A percentile compares a stretch with the other conserved stretches of the same genome.
These are phyloP conservation scores for Drosophila fungiperda DNA, from an alignment of 2,888 invertebrate genomes.

Conservation along the genomic window DNA sequence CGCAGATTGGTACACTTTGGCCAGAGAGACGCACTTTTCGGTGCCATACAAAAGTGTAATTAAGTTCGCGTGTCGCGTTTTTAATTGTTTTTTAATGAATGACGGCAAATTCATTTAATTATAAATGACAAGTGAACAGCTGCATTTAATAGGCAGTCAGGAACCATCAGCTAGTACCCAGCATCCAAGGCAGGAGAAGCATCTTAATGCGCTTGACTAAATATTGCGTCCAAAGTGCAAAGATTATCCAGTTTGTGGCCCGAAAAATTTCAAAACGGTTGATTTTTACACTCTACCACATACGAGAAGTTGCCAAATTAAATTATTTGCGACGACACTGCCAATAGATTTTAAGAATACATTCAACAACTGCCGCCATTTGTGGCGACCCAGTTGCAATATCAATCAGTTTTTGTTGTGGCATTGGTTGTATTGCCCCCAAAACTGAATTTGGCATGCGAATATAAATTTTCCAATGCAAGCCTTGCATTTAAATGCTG, in stretches of 20 bases:
- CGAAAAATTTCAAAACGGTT: background rate
- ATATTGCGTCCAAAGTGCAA: background rate
- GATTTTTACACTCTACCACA: background rate
- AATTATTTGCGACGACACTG: conserved; percentile 17
- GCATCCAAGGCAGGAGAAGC: too few species aligned
- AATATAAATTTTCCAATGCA: background rate
- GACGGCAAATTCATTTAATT: conserved; percentile 63
- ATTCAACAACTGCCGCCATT: background rate
- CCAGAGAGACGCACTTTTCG: conserved; percentile 28
- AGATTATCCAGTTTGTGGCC: background rate
- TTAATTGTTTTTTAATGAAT: conserved; percentile 83
- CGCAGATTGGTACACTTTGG: conserved; percentile 15
- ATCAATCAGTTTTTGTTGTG: conserved; percentile 19
- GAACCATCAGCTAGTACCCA: background rate
- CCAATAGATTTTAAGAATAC: conserved; percentile 19
- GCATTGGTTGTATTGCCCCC: conserved; percentile 1
- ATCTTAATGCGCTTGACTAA: background rate
- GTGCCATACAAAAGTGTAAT: conserved; percentile 78
- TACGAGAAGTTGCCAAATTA: conserved; percentile 1
- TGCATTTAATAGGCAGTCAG: conserved; percentile 24
- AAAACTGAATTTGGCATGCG: conserved; percentile 5
- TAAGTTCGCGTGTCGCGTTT: conserved; percentile 78
- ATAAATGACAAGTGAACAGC: conserved; percentile 18
- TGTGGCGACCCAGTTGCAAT: conserved; percentile 13
- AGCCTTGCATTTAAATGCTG: conserved; percentile 10